Evolutionary conservation across 2,113 vertebrate species (phyloP).

Genomic region (Myiagra hebetior): DNA sequence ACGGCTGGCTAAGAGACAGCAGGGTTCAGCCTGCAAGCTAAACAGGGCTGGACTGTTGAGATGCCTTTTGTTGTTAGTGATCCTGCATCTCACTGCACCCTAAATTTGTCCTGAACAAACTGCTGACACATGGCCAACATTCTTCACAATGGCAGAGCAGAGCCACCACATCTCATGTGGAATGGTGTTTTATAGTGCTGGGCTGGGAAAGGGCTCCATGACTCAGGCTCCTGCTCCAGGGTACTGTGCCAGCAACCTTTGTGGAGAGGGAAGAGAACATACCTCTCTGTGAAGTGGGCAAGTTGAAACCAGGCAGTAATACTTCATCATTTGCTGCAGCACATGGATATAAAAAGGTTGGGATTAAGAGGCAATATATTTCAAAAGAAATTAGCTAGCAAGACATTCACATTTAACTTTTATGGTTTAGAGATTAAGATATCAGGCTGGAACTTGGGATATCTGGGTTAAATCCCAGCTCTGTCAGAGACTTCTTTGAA

Average conservation of each 20-base stretch:
- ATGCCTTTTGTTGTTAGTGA: background rate
- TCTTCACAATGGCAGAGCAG: background rate
- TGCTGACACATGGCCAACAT: background rate
- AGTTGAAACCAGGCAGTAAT: background rate
- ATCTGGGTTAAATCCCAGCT: constrained; percentile 18
- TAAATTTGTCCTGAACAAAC: background rate
- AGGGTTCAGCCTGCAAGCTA: background rate
- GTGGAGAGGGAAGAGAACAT: background rate
- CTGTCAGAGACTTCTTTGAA: constrained; percentile 11
- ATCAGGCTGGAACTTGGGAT: background rate
- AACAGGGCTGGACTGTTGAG: background rate
- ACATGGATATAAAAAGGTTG: background rate
- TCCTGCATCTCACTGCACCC: background rate
- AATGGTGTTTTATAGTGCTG: background rate
- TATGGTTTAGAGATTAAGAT: constrained; percentile 20
- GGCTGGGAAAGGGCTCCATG: background rate
- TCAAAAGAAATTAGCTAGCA: constrained; percentile 6
- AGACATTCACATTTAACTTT: background rate
- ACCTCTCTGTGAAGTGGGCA: background rate
- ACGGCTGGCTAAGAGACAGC: background rate
- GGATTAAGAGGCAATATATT: constrained; percentile 5
- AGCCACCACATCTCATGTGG: background rate
- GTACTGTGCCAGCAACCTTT: background rate
- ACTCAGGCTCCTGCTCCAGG: background rate
- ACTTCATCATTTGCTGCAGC: background rate